Percentiles rank a stretch among this genome's conserved stretches.
Evolutionary conservation across 2,888 invertebrate genomes (phyloP).

Genomic region (Raillietiella orientalis): DNA sequence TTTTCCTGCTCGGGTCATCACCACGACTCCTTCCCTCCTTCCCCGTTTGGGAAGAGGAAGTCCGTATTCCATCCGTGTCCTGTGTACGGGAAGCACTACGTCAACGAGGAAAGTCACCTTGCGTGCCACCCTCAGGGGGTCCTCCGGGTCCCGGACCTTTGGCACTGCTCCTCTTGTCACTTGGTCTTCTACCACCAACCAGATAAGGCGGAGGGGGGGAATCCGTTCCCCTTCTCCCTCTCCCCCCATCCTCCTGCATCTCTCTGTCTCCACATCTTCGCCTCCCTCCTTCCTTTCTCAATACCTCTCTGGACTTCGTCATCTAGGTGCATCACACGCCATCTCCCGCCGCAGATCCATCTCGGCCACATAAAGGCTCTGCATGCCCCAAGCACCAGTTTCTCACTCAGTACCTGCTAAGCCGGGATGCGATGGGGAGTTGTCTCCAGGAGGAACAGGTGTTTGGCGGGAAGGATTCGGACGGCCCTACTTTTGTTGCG

Average conservation of each 20-base stretch:
- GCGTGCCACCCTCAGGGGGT: conserved; percentile 74
- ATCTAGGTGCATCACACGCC: not conserved
- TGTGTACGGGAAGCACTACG: conserved; percentile 79
- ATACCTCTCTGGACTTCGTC: not conserved
- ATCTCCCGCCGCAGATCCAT: conserved; percentile 27
- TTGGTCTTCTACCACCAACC: conserved; percentile 81
- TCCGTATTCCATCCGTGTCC: conserved; percentile 83
- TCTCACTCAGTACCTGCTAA: conserved; percentile 69
- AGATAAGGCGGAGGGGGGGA: too few species aligned
- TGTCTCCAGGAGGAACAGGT: conserved; percentile 45
- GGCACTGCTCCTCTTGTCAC: conserved; percentile 83
- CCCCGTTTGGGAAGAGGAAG: conserved; percentile 44
- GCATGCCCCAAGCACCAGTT: conserved; percentile 82
- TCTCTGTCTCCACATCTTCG: not conserved
- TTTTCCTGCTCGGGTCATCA: not conserved
- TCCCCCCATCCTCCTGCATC: too few species aligned
- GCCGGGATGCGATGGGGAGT: conserved; percentile 60
- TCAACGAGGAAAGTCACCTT: conserved; percentile 73
- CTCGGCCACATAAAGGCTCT: conserved; percentile 83
- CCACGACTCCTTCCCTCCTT: not conserved
- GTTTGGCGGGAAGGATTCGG: too few species aligned
- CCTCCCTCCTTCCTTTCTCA: not conserved
- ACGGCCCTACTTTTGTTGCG: too few species aligned
- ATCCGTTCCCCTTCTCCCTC: too few species aligned
- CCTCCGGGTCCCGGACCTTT: conserved; percentile 47